phyloP scores from a whole-genome alignment of 1,140 invertebrate species.

The Theocolax elegans region DNA sequence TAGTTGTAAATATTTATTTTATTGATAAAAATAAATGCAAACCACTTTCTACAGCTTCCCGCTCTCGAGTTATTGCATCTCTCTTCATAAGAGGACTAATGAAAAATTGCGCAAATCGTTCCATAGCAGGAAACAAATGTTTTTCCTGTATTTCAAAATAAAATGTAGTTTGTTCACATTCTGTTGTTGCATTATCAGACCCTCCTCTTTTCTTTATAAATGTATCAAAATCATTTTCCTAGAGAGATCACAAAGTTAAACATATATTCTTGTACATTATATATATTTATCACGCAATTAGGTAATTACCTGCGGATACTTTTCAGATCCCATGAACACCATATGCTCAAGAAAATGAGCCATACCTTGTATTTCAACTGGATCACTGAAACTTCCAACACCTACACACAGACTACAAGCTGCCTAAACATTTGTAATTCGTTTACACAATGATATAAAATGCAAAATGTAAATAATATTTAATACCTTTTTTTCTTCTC shows the following conservation, averaged over 20 bases:
- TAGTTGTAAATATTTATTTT: conserved; percentile 9
- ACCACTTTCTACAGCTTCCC: conserved; percentile 93
- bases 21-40: conserved; percentile 46
- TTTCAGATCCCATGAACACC: conserved; percentile 93
- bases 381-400: conserved; percentile 80
- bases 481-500: conserved; percentile 63
- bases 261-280: too few relatives aligned
- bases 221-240: conserved; percentile 86
- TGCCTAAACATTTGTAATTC: conserved; percentile 67
- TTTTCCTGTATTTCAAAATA: conserved; percentile 89
- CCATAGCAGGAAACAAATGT: conserved; percentile 77
- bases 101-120: conserved; percentile 93
- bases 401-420: conserved; percentile 78
- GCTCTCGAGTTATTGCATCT: conserved; percentile 87
- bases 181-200: conserved; percentile 84
- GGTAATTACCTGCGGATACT: conserved; percentile 74
- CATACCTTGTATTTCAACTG: conserved; percentile 82
- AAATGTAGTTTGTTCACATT: conserved; percentile 86
- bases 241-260: too few relatives aligned
- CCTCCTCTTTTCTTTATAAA: conserved; percentile 86
- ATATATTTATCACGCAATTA: too few relatives aligned
- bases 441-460: too few relatives aligned
- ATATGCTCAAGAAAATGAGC: conserved; percentile 97
- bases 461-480: too few relatives aligned
- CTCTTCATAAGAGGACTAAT: conserved; percentile 86